These are phyloP conservation scores for Zosterops hypoxanthus DNA, from an alignment of 2,113 vertebrate genomes.

Conservation along the genomic window DNA sequence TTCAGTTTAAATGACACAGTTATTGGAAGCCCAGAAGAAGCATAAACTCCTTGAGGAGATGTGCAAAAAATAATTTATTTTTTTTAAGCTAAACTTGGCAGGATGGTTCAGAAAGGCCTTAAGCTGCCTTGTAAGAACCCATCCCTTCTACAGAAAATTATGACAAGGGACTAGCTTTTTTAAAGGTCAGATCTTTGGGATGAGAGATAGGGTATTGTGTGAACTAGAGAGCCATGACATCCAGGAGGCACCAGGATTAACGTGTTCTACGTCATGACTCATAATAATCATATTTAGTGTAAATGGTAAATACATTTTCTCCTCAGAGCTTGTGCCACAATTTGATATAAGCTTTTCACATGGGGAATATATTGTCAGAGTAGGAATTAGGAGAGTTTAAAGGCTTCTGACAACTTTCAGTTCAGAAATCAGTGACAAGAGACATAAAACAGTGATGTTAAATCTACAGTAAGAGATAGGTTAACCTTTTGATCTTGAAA, in stretches of 20 bases:
- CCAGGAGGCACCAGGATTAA: background rate
- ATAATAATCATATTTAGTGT: background rate
- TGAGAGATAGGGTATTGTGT: background rate
- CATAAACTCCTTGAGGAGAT: slow-evolving; percentile 9
- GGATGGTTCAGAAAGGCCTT: slow-evolving; percentile 9
- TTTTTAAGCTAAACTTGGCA: slow-evolving; percentile 37
- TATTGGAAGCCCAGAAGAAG: background rate
- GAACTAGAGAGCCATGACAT: background rate
- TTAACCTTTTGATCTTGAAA: slow-evolving; percentile 8
- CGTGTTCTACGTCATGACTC: background rate
- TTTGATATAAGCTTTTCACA: background rate
- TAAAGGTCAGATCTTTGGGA: slow-evolving; percentile 40
- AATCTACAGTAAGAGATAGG: background rate
- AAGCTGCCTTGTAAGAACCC: slow-evolving; percentile 12
- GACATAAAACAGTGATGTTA: background rate
- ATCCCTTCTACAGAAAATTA: background rate
- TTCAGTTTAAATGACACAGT: slow-evolving; percentile 24
- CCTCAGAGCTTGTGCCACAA: background rate
- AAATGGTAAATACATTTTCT: slow-evolving; percentile 1
- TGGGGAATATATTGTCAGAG: background rate
- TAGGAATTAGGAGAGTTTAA: background rate
- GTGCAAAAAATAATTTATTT: slow-evolving; percentile 8
- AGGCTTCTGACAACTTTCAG: background rate
- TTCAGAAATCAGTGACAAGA: background rate
- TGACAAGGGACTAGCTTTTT: background rate